Conservation (phyloP, 2,888 invertebrate species). For the Ypsolopha sequella region DNA sequence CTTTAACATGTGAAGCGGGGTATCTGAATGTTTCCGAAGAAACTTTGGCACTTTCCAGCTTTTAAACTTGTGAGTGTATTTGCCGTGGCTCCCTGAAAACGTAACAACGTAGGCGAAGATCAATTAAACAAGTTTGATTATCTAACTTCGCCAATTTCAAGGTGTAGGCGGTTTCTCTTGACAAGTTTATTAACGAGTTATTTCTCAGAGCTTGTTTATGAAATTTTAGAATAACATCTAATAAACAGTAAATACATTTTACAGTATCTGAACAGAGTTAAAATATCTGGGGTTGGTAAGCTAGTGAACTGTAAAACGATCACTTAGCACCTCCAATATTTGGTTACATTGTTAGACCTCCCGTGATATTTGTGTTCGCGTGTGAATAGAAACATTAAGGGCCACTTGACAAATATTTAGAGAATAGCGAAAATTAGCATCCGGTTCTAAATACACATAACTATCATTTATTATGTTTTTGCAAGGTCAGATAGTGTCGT, state of each 20-base stretch:
- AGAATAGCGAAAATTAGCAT: neutral
- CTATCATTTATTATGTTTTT: too few relatives aligned
- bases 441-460: too few relatives aligned
- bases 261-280: too few relatives aligned
- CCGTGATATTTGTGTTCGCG: neutral
- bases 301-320: neutral
- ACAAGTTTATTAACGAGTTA: too few relatives aligned
- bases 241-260: too few relatives aligned
- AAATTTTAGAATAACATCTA: too few relatives aligned
- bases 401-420: neutral
- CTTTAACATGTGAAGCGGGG: slow-evolving; percentile 55
- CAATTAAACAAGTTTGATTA: too few relatives aligned
- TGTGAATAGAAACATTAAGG: neutral
- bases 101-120: neutral
- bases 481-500: too few relatives aligned
- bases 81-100: slow-evolving; percentile 70
- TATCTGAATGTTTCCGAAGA: slow-evolving; percentile 72
- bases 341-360: neutral
- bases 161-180: too few relatives aligned
- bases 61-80: slow-evolving; percentile 69
- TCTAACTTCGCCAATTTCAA: too few relatives aligned
- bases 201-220: too few relatives aligned
- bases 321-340: neutral
- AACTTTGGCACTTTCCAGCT: slow-evolving; percentile 80
- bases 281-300: too few relatives aligned